Evolutionary conservation across 2,113 vertebrate species (phyloP).

Genomic region (Gymnarchus niloticus): DNA sequence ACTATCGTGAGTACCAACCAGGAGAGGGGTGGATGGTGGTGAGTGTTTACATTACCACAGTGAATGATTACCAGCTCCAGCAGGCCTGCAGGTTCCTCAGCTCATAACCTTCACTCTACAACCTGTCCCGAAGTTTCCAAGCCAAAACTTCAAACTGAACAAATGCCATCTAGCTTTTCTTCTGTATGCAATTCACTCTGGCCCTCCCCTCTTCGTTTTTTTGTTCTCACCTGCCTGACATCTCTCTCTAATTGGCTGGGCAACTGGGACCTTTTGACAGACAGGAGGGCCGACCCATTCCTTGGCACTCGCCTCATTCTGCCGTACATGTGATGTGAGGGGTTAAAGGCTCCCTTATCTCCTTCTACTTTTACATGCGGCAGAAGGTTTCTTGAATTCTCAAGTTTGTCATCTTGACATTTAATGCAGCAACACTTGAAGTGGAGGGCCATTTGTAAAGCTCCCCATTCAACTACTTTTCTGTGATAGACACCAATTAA

Average conservation of each 20-base stretch:
- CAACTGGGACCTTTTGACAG: not conserved
- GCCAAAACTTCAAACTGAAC: not conserved
- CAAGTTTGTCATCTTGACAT: slow-evolving; percentile 5
- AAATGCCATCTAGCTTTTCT: not conserved
- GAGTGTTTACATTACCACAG: not conserved
- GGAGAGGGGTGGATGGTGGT: not conserved
- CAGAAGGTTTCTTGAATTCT: not conserved
- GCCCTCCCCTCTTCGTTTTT: not conserved
- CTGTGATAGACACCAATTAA: slow-evolving; percentile 10
- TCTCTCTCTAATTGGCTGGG: not conserved
- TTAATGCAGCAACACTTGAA: not conserved
- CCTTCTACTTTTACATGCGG: not conserved
- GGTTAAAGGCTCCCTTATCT: not conserved
- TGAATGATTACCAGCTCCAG: not conserved
- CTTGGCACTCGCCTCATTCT: not conserved
- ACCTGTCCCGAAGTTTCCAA: not conserved
- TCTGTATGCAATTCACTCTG: not conserved
- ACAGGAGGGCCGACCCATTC: not conserved
- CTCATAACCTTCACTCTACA: not conserved
- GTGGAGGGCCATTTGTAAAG: not conserved
- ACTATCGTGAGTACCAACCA: not conserved
- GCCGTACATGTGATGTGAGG: not conserved
- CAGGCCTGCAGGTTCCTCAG: not conserved
- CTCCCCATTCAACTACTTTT: not conserved
- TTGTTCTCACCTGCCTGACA: not conserved